Evolutionary conservation across 2,797 vertebrate genomes (phyloP).

Genomic region (Diceros bicornis): DNA sequence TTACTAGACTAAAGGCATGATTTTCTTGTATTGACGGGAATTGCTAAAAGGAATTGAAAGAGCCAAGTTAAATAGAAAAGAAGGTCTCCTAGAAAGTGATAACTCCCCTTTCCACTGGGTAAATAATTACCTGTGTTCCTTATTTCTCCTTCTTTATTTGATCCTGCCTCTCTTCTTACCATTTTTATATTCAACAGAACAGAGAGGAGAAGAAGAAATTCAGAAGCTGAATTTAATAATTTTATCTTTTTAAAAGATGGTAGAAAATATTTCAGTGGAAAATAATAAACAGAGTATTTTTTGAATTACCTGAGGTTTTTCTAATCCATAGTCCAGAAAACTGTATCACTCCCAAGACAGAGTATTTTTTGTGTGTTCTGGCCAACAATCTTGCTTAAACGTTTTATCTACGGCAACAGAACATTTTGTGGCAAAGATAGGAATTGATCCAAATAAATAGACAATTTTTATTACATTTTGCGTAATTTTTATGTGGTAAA

Average conservation of each 20-base stretch:
- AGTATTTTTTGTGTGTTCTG: neutral
- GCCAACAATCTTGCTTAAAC: neutral
- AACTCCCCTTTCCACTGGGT: neutral
- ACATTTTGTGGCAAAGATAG: conserved; percentile 67
- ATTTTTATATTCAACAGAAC: conserved; percentile 10
- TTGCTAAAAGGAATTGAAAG: neutral
- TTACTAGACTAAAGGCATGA: neutral
- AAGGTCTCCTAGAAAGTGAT: neutral
- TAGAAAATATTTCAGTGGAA: neutral
- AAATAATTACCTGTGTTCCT: neutral
- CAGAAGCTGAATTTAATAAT: neutral
- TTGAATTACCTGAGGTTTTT: neutral
- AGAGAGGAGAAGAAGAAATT: neutral
- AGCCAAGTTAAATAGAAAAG: neutral
- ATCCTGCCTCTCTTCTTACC: neutral
- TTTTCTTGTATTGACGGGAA: neutral
- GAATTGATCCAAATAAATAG: conserved; percentile 23
- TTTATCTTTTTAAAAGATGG: neutral
- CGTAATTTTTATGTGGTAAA: conserved; percentile 55
- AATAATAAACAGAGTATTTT: conserved; percentile 3
- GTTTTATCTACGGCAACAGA: conserved; percentile 37
- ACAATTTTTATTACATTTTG: conserved; percentile 67
- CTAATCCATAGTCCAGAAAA: neutral
- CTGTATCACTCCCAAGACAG: neutral
- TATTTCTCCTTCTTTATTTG: neutral